phyloP scores from a whole-genome alignment of 2,113 vertebrate genomes.

The Hippolais icterina region DNA sequence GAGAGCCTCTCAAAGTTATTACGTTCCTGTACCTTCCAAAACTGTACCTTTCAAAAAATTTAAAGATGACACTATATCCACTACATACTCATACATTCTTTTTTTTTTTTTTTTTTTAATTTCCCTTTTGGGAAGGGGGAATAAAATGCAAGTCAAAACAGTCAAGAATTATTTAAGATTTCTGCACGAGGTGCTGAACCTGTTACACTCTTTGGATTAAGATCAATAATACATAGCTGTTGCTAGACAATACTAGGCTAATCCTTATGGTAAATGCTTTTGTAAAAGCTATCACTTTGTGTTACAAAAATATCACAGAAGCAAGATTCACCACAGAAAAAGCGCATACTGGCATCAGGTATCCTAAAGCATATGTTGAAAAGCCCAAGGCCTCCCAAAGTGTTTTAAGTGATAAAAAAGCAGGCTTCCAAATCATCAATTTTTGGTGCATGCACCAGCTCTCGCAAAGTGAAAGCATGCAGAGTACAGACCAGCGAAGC shows the following conservation, averaged over 20 bases:
- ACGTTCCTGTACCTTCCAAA: background rate
- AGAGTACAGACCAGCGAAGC: background rate
- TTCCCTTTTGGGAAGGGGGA: background rate
- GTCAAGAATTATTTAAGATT: background rate
- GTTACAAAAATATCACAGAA: background rate
- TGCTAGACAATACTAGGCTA: background rate
- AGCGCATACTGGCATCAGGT: background rate
- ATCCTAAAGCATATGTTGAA: background rate
- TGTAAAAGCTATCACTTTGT: background rate
- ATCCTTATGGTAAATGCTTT: background rate
- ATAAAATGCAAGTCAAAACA: background rate
- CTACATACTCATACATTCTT: background rate
- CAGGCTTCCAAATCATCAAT: background rate
- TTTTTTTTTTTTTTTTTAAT: background rate
- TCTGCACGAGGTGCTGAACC: background rate
- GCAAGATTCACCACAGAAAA: background rate
- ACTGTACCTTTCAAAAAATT: background rate
- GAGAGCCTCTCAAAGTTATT: background rate
- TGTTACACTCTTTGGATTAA: background rate
- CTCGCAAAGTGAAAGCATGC: background rate
- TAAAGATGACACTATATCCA: background rate
- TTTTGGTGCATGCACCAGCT: background rate
- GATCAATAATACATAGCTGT: background rate
- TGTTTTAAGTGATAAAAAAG: background rate
- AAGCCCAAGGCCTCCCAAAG: background rate